Base-by-base conservation (phyloP, 2,888 invertebrate species). In the Melanotus villosus region DNA sequence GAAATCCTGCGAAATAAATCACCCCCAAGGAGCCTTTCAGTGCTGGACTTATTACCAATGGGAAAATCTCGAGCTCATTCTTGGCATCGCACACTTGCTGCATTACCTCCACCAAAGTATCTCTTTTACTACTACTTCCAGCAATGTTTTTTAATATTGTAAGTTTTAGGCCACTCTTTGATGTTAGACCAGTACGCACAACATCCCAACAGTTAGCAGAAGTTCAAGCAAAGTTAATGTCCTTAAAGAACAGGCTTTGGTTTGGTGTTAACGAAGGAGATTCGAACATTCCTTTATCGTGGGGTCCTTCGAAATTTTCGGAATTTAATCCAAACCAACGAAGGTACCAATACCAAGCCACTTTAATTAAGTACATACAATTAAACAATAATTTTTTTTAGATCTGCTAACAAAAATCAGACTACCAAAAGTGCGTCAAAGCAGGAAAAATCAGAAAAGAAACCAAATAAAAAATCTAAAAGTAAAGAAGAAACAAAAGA, bases 171-270 rank as follows among this genome's bases (percentile, higher is more conserved):
- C 54, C 50, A 10, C 12, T 54, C 4, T 18, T 36, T 12, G 69
- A 69, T 43, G 5, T 43, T 12, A 54, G 45, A 30, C 57, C 34
- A 16, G 12, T 43, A 10, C 63, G 54, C 14, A 70, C 66, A 6
- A 65, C 68, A 14, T 73, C 72, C 0, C 75, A 81, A 64, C 89
- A 90, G 78, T 84, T 89, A 26, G 83, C 88, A 52, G 90, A 91
- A 78, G 86, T 91, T 45, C 91, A 92, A 83, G 88, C 92, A 5
- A 92, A 91, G 80, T 82, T 93, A 4, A 87, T 87, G 69, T 88
- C 91, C 0, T 80, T 93, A 23, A 91, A 90, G 79, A 91, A 90
- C 81, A 91, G 91, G 83, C 87, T 93, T 50, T 94, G 94, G 94
- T 91, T 90, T 1, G 93, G 93, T 3, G 76, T 80, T 26, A 81